These are phyloP conservation scores for Drosophila oshimai DNA, from an alignment of 1,140 invertebrate genomes.

Conservation along the genomic window DNA sequence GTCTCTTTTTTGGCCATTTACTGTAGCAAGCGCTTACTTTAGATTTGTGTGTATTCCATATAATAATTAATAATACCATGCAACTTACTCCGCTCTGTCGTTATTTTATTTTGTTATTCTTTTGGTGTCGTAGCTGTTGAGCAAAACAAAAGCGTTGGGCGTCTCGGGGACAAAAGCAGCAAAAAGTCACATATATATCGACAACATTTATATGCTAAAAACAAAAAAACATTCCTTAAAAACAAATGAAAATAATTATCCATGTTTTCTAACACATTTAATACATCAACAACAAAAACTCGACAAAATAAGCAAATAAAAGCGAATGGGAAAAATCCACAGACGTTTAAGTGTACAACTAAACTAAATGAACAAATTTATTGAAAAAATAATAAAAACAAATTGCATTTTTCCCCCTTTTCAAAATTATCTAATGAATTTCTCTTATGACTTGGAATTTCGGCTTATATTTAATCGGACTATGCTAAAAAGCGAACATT, in stretches of 20 bases:
- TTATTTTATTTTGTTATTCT: slow-evolving; percentile 6
- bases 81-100: slow-evolving; percentile 10
- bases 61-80: slow-evolving; percentile 31
- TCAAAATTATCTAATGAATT: slow-evolving; percentile 34
- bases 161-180: background rate
- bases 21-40: slow-evolving; percentile 41
- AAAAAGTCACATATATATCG: slow-evolving; percentile 3
- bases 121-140: slow-evolving; percentile 8
- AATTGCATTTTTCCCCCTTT: slow-evolving; percentile 74
- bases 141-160: slow-evolving; percentile 9
- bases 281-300: slow-evolving; percentile 27
- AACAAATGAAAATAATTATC: slow-evolving; percentile 36
- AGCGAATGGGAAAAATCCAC: slow-evolving; percentile 15
- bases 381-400: slow-evolving; percentile 53
- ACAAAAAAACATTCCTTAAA: slow-evolving; percentile 32
- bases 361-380: slow-evolving; percentile 61
- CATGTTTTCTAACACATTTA: slow-evolving; percentile 65
- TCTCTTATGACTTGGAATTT: background rate
- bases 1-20: slow-evolving; percentile 56
- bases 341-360: slow-evolving; percentile 34
- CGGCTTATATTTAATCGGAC: background rate
- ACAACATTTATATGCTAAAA: slow-evolving; percentile 15
- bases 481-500: no score
- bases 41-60: slow-evolving; percentile 64
- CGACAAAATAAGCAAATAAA: slow-evolving; percentile 15